Percentiles rank a stretch among this genome's conserved stretches.
Conservation (phyloP, 2,113 vertebrate genomes). For the Atherinomorus stipes region DNA sequence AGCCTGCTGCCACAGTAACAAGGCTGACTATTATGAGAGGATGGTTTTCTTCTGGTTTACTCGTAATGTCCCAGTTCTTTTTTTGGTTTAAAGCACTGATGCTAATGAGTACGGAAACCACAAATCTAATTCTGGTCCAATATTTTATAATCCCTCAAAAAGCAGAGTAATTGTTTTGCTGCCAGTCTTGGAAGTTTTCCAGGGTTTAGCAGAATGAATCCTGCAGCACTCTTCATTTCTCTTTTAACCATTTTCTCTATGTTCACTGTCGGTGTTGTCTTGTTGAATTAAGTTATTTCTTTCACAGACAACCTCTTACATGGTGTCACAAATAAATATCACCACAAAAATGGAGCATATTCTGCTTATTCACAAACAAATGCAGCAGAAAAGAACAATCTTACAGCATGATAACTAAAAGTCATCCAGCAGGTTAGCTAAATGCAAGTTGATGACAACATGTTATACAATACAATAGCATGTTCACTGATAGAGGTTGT, state of each 20-base stretch:
- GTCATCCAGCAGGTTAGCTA: too few relatives aligned
- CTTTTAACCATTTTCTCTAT: not conserved
- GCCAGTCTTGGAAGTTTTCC: not conserved
- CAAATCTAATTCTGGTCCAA: not conserved
- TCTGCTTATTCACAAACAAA: too few relatives aligned
- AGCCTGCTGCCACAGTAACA: not conserved
- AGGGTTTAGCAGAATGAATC: not conserved
- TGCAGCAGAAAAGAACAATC: too few relatives aligned
- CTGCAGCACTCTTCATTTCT: not conserved
- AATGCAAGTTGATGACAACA: too few relatives aligned
- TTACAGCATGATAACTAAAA: too few relatives aligned
- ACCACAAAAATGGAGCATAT: too few relatives aligned
- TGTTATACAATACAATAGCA: too few relatives aligned
- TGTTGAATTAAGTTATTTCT: not conserved
- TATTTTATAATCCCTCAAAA: not conserved
- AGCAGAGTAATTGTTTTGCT: not conserved
- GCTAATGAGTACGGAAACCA: constrained; percentile 5
- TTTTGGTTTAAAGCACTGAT: not conserved
- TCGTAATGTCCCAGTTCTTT: constrained; percentile 5
- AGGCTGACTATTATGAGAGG: constrained; percentile 10
- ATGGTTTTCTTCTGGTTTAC: constrained; percentile 8
- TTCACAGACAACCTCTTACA: too few relatives aligned
- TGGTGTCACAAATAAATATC: too few relatives aligned
- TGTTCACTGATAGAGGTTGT: too few relatives aligned
- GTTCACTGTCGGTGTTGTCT: not conserved